Evolutionary conservation across 2,888 invertebrate species (phyloP).

Genomic region (Cistogaster globosa): DNA sequence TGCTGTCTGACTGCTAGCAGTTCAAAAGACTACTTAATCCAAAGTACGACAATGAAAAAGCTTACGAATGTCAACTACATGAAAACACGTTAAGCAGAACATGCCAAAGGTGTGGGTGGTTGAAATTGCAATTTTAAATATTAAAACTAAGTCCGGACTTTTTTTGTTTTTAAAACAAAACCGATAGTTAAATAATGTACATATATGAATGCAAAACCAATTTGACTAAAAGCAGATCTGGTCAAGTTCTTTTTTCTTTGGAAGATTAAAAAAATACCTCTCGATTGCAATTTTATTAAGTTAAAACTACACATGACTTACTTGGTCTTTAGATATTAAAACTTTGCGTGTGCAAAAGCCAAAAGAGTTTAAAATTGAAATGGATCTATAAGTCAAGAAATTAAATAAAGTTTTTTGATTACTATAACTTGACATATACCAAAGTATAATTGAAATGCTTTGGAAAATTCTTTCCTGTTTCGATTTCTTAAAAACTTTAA

Average conservation of each 20-base stretch:
- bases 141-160: slow-evolving; percentile 40
- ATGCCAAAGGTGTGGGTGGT: slow-evolving; percentile 62
- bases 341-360: no score
- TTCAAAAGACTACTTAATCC: slow-evolving; percentile 73
- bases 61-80: slow-evolving; percentile 71
- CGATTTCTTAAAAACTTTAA: no score
- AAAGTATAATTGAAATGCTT: no score
- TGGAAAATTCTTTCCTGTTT: no score
- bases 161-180: background rate
- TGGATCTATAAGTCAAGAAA: no score
- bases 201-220: background rate
- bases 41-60: slow-evolving; percentile 69
- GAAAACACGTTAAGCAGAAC: slow-evolving; percentile 51
- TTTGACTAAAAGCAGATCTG: slow-evolving; percentile 2
- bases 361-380: no score
- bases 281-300: no score
- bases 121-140: slow-evolving; percentile 60
- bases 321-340: no score
- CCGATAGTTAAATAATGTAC: slow-evolving; percentile 5
- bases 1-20: slow-evolving; percentile 49
- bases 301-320: no score
- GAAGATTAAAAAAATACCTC: background rate
- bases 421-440: no score
- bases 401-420: no score
- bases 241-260: background rate